A percentile compares a stretch with the other conserved stretches of the same genome.
These are phyloP conservation scores for Phyllotreta striolata DNA, from an alignment of 2,888 invertebrate genomes.

Conservation along the genomic window DNA sequence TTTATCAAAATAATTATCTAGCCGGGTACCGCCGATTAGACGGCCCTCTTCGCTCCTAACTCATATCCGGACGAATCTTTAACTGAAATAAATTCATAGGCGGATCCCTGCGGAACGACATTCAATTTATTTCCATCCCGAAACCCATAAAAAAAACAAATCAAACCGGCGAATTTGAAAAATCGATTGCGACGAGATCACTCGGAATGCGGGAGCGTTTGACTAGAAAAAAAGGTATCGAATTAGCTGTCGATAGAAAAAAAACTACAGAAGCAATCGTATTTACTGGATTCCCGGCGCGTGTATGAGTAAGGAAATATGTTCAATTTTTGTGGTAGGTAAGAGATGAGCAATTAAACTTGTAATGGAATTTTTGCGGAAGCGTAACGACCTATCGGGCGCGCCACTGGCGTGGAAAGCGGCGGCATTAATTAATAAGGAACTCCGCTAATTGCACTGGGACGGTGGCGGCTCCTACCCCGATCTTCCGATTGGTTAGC, in stretches of 20 bases:
- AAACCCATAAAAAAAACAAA: slow-evolving; percentile 3
- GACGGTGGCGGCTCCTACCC: slow-evolving; percentile 54
- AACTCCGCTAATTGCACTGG: slow-evolving; percentile 62
- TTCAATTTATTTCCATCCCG: not conserved
- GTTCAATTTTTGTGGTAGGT: not conserved
- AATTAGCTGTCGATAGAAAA: no score
- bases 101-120: slow-evolving; percentile 10
- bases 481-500: slow-evolving; percentile 55
- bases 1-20: slow-evolving; percentile 61
- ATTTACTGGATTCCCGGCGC: no score
- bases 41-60: slow-evolving; percentile 46
- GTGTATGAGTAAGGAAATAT: no score
- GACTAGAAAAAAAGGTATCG: no score
- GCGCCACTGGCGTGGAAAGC: slow-evolving; percentile 50
- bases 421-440: slow-evolving; percentile 63
- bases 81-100: slow-evolving; percentile 39
- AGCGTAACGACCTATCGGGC: not conserved
- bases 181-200: not conserved
- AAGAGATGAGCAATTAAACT: not conserved
- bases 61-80: slow-evolving; percentile 60
- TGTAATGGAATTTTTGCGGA: not conserved
- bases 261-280: no score
- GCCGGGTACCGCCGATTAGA: slow-evolving; percentile 55
- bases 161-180: not conserved
- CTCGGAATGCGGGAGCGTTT: slow-evolving; percentile 5